phyloP scores from a whole-genome alignment of 2,888 invertebrate species.

The Oasisia sp. region DNA sequence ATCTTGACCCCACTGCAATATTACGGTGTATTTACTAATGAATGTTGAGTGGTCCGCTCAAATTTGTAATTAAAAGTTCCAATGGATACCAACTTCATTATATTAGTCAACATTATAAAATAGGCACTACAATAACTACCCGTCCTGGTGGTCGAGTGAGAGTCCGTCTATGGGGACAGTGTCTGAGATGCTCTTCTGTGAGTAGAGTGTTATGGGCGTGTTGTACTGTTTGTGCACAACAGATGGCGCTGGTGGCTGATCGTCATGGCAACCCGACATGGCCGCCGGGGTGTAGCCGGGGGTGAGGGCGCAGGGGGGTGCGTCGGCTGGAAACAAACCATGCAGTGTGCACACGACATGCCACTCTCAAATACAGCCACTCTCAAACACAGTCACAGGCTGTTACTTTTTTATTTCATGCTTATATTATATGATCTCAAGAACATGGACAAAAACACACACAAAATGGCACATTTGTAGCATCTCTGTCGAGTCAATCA shows the following conservation, averaged over 20 bases:
- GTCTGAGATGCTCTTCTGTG: background rate
- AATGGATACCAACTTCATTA: too few species aligned
- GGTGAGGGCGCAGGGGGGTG: background rate
- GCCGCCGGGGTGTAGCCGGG: background rate
- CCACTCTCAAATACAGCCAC: background rate
- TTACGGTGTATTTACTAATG: too few species aligned
- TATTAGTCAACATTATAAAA: too few species aligned
- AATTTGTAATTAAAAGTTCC: too few species aligned
- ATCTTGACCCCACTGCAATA: too few species aligned
- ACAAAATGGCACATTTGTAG: background rate
- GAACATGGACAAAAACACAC: background rate
- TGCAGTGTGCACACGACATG: background rate
- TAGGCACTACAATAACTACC: background rate
- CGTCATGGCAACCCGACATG: background rate
- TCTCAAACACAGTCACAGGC: background rate
- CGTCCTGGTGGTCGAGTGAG: background rate
- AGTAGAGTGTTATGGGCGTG: slow-evolving; percentile 10
- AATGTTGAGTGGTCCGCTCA: too few species aligned
- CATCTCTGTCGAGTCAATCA: background rate
- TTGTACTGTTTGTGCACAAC: background rate
- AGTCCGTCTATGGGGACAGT: background rate
- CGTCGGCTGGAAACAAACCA: background rate
- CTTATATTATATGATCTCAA: background rate
- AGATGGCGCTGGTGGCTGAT: slow-evolving; percentile 13
- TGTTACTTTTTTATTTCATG: background rate